Conservation (phyloP, 2,113 vertebrate genomes). For the Microcebus tavaratra region DNA sequence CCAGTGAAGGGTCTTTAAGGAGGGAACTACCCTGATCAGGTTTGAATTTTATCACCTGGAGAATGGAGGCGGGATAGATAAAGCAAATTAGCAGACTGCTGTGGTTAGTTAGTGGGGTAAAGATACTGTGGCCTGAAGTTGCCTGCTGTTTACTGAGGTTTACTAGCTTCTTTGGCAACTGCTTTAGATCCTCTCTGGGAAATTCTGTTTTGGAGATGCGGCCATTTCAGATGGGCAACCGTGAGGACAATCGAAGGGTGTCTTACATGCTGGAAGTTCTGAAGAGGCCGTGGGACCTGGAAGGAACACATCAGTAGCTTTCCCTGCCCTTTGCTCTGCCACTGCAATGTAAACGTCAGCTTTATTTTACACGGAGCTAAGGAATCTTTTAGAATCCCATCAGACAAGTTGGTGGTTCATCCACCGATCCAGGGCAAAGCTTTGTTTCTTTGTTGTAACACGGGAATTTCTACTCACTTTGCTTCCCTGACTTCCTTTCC, state of each 20-base stretch:
- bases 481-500: background rate
- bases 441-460: background rate
- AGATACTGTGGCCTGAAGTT: background rate
- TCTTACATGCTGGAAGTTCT: background rate
- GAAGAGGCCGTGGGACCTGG: background rate
- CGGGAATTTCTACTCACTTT: background rate
- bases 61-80: background rate
- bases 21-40: background rate
- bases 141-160: background rate
- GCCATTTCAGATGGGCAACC: background rate
- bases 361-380: background rate
- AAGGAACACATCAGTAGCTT: background rate
- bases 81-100: background rate
- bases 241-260: background rate
- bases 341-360: background rate
- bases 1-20: background rate
- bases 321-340: background rate
- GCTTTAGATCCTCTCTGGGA: background rate
- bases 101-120: background rate
- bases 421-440: background rate
- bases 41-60: constrained; percentile 17
- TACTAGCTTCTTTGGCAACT: background rate
- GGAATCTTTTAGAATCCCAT: background rate
- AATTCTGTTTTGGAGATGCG: background rate
- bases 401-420: background rate